Percentiles rank a stretch among this genome's conserved stretches.
These are phyloP conservation scores for Procambarus clarkii DNA, from an alignment of 1,140 invertebrate genomes.

Conservation along the genomic window DNA sequence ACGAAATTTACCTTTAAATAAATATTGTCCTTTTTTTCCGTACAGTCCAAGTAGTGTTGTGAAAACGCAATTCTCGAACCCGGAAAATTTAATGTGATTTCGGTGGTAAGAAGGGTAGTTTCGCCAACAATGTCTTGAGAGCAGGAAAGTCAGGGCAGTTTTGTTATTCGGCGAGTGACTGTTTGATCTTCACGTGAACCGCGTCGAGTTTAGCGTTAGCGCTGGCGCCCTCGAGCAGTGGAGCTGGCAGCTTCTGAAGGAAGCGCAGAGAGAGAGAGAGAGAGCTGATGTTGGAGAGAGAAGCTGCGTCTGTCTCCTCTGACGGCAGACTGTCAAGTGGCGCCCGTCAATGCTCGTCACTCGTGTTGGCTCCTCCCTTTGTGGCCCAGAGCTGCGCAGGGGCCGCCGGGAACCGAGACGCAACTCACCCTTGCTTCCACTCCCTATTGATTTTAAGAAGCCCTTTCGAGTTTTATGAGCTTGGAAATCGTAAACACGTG, in stretches of 20 bases:
- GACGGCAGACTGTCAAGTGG: conserved; percentile 67
- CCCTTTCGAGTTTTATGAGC: conserved; percentile 68
- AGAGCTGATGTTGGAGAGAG: conserved; percentile 38
- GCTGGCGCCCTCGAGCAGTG: neutral
- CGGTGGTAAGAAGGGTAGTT: conserved; percentile 42
- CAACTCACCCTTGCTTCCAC: conserved; percentile 64
- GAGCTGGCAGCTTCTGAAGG: conserved; percentile 36
- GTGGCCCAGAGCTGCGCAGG: conserved; percentile 67
- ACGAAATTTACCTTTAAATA: conserved; percentile 27
- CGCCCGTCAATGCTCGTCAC: conserved; percentile 67
- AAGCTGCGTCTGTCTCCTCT: conserved; percentile 57
- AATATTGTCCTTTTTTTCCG: conserved; percentile 15
- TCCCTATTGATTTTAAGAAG: conserved; percentile 70
- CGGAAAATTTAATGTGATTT: conserved; percentile 38
- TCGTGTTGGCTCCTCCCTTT: conserved; percentile 67
- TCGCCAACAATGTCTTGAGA: conserved; percentile 42
- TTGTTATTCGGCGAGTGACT: conserved; percentile 20
- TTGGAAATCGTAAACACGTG: conserved; percentile 66
- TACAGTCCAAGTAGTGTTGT: conserved; percentile 8
- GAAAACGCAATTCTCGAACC: neutral
- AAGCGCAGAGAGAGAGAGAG: conserved; percentile 7
- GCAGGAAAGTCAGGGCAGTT: conserved; percentile 50
- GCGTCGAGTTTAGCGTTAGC: neutral
- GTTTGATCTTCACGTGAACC: conserved; percentile 3
- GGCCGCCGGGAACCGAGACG: conserved; percentile 61